Conservation (phyloP, 92 coral and sea anemone genomes). For the Bergia puertoricense region DNA sequence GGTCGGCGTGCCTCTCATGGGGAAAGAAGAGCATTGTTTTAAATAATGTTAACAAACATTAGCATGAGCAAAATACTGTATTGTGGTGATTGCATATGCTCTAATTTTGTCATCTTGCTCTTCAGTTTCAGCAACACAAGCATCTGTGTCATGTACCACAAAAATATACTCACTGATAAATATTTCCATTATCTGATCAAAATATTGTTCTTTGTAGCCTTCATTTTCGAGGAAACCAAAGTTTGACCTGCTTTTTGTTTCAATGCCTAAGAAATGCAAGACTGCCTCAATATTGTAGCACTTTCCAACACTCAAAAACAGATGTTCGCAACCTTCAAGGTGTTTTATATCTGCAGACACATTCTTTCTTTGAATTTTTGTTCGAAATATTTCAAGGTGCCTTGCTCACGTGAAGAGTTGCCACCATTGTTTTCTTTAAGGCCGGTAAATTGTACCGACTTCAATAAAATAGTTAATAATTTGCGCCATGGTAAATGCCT, state of each 20-base stretch:
- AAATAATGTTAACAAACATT: slow-evolving; percentile 6
- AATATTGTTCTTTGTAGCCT: not conserved
- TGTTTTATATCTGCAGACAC: too few relatives aligned
- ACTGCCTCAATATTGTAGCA: too few relatives aligned
- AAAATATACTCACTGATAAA: not conserved
- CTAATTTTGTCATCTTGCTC: not conserved
- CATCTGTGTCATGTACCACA: not conserved
- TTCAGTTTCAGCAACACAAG: not conserved
- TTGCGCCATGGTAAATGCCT: too few relatives aligned
- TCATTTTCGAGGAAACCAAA: not conserved
- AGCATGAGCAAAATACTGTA: not conserved
- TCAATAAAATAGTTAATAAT: too few relatives aligned
- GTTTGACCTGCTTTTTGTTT: not conserved
- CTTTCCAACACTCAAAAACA: too few relatives aligned
- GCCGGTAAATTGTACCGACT: too few relatives aligned
- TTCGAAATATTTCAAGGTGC: too few relatives aligned
- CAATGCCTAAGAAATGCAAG: too few relatives aligned
- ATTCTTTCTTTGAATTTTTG: too few relatives aligned
- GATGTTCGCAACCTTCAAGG: too few relatives aligned
- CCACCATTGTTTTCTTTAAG: too few relatives aligned
- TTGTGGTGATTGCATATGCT: not conserved
- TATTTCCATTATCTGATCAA: not conserved
- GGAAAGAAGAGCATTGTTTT: not conserved
- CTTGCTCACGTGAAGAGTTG: too few relatives aligned
- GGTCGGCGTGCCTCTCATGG: not conserved